Evolutionary conservation across 1,140 invertebrate genomes (phyloP), one percentile per base, ranked within the genome.

Genomic region (Drosophila pachea): DNA sequence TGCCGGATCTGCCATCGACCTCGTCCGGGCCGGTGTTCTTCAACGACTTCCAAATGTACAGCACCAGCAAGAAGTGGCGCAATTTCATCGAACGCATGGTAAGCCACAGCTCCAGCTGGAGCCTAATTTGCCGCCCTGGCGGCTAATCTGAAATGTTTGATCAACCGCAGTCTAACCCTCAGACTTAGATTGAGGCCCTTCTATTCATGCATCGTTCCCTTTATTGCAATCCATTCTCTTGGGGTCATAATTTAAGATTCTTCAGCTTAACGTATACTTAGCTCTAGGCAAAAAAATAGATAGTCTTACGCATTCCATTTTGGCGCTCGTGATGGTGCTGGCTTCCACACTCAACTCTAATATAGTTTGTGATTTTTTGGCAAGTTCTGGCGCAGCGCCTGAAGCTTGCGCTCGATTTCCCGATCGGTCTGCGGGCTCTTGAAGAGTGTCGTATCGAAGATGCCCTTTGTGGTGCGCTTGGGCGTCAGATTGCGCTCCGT

Each of bases 41-140:
- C 84, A 92, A 93, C 54, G 91, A 92, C 69, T 93, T 93, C 71
- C 91, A 92, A 75, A 88, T 87, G 45, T 93, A 92, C 73, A 91
- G 90, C 66, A 89, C 90, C n/a, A 90, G 88, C 40, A 90, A 91
- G 59, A 92, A 93, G 70, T 94, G 93, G 93, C 89, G 76, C 4
- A 86, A 77, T 36, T 94, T 93, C 68, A 91, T 93, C 12, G 90
- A 91, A 36, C 91, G 90, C 43, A 92, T 92, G 90, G 92, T 93
- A 87, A 89, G 87, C 77, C 16, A 9, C 14, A 12, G 11, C 4
- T 40, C 0, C 0, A n/a, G 0, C 4, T n/a, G 11, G 4, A 12
- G 11, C 11, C 12, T 1, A 40, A n/a, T 7, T 38, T 9, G 8
- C 6, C 8, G 36, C 7, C 2, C 11, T 4, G 11, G 5, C 4